A percentile compares a stretch with the other conserved stretches of the same genome.
These are phyloP conservation scores for Crenichthys baileyi DNA, from an alignment of 2,797 vertebrate species.

Conservation along the genomic window DNA sequence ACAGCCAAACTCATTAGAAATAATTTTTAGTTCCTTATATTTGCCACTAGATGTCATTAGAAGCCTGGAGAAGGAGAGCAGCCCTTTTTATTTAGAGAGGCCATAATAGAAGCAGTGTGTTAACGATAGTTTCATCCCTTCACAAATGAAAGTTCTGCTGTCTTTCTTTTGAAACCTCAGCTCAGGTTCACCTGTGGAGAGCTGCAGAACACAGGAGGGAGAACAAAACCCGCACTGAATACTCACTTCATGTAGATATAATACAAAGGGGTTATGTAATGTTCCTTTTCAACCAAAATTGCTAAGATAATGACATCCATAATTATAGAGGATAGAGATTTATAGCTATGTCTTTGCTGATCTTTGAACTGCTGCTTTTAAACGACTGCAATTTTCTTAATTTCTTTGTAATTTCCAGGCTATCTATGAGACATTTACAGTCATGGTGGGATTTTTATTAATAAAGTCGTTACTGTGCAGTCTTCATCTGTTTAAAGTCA, in stretches of 20 bases:
- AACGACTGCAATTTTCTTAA: constrained; percentile 1
- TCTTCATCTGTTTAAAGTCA: constrained; percentile 5
- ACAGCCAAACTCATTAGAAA: background rate
- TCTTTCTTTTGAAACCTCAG: constrained; percentile 14
- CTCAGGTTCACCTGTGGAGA: constrained; percentile 11
- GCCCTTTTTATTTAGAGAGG: constrained; percentile 1
- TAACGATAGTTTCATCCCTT: constrained; percentile 21
- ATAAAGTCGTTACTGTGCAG: constrained; percentile 1
- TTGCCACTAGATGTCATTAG: constrained; percentile 46
- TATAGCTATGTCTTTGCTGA: constrained; percentile 2
- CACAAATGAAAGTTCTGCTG: constrained; percentile 2
- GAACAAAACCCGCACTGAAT: constrained; percentile 30
- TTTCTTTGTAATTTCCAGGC: constrained; percentile 14
- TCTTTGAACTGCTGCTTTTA: constrained; percentile 17
- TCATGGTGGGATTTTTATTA: constrained; percentile 3
- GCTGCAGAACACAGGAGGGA: constrained; percentile 1
- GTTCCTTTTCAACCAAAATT: constrained; percentile 1
- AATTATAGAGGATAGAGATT: constrained; percentile 5
- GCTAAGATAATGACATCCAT: constrained; percentile 6
- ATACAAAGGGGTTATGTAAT: background rate
- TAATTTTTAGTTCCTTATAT: background rate
- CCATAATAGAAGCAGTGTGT: constrained; percentile 11
- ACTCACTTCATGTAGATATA: background rate
- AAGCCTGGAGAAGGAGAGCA: constrained; percentile 16
- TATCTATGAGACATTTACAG: background rate